Evolutionary conservation across 1,140 invertebrate species (phyloP), one percentile per base, ranked within the genome.

Genomic region (Aphelenchoides avenae): DNA sequence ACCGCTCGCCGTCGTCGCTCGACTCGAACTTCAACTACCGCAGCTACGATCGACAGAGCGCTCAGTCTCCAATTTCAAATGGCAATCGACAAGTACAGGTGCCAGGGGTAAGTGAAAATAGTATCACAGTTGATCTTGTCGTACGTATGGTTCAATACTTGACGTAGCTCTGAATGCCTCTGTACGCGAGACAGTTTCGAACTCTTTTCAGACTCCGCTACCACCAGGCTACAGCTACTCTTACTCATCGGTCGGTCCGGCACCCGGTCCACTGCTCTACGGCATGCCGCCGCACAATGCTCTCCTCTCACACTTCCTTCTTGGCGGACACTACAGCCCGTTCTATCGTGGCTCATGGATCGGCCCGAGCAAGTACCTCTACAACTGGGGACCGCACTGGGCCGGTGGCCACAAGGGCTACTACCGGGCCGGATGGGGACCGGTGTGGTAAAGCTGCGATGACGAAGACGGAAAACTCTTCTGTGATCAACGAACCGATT

Each of bases 201-300:
- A n/a, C n/a, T n/a, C n/a, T n/a, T n/a, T n/a, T n/a, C n/a, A n/a
- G n/a, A n/a, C n/a, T n/a, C n/a, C 13, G 47, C 13, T 54, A 54
- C 11, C 18, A 27, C 36, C 52, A 54, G 52, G n/a, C n/a, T n/a
- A n/a, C n/a, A n/a, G n/a, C n/a, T n/a, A n/a, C n/a, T n/a, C n/a
- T n/a, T n/a, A n/a, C n/a, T n/a, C n/a, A n/a, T n/a, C n/a, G n/a
- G n/a, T n/a, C n/a, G n/a, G n/a, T n/a, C n/a, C n/a, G n/a, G n/a
- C n/a, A n/a, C n/a, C n/a, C n/a, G n/a, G n/a, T n/a, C 52, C 52
- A 33, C 30, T 54, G 20, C 20, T 54, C 9, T 59, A 54, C 27
- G 52, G 52, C 26, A 59, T 59, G 52, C 52, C 52, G 2, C 52
- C 52, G 26, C 52, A 54, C 4, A 54, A 54, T 30, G n/a, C 57